Base-by-base conservation (phyloP, 2,888 invertebrate species). In the Chrysolina americana region DNA sequence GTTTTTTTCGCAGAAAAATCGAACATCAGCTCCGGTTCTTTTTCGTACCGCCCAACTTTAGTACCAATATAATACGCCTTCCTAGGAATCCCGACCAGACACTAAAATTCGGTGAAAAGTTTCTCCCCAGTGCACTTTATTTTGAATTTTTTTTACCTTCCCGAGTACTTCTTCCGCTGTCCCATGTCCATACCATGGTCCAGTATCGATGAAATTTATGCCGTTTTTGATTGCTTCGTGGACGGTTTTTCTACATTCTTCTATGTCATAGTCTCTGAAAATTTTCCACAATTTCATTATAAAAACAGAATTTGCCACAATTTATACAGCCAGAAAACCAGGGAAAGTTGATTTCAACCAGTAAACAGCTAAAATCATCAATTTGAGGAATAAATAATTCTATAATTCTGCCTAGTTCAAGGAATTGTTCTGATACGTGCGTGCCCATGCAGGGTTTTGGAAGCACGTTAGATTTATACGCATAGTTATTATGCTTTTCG, bases 131-230 rank as follows among this genome's bases (percentile, higher is more conserved):
- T 10, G 0, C 2, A 0, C 48, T 17, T 17, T 10, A 17, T 10
- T 48, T 10, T 48, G 19, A 1, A 41, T 1, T 47, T 13, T 47
- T 13, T 28, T 63, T 84, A 94, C 94, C 90, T 94, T 93, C 78
- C 98, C 98, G 23, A 98, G 88, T 13, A 94, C 90, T 77, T 90
- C 90, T 88, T 98, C 98, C 0, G 98, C 95, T 75, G 90, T 91
- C 0, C 97, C 96, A 85, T 96, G 94, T 0, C 98, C 98, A 85
- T 98, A 98, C 93, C 93, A 98, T 0, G 97, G 97, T 0, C 94
- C 95, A 0, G 97, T 97, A 86, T 98, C 98, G 73, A 98, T 92
- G 83, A 95, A 96, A 89, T 98, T 98, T 19, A 98, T 91, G 8
- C 98, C 98, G 50, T 89, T 89, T 84, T 92, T 93, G 2, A 98